Percentiles rank a stretch among this genome's conserved stretches.
phyloP scores from a whole-genome alignment of 1,140 invertebrate genomes.

The Macrobrachium nipponense region DNA sequence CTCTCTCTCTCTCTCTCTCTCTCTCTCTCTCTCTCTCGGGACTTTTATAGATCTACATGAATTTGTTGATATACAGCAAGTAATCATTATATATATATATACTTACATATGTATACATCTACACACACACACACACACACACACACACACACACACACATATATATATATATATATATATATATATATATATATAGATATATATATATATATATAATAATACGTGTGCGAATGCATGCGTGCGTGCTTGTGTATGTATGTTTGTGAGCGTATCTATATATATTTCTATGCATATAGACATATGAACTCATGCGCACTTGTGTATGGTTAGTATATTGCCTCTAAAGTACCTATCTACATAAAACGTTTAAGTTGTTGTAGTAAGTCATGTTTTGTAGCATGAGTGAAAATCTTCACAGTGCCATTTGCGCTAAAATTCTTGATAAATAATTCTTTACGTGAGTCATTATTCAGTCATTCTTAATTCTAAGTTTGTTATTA shows the following conservation, averaged over 20 bases:
- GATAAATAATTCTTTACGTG: too few species aligned
- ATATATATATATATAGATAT: not conserved
- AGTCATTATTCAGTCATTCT: too few species aligned
- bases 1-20: not conserved
- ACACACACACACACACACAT: not conserved
- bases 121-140: not conserved
- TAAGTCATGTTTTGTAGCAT: not conserved
- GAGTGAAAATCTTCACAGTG: too few species aligned
- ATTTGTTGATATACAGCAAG: not conserved
- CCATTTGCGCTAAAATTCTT: too few species aligned
- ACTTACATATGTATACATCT: not conserved
- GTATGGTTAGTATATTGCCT: conserved; percentile 4
- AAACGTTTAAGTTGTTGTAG: not conserved
- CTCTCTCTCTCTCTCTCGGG: not conserved
- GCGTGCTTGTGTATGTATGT: not conserved
- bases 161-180: conserved; percentile 23
- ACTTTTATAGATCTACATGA: not conserved
- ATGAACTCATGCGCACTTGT: conserved; percentile 9
- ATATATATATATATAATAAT: not conserved
- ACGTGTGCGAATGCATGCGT: not conserved
- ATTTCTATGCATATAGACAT: not conserved
- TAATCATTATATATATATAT: too few species aligned
- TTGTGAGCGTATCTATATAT: conserved; percentile 19
- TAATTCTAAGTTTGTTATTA: too few species aligned
- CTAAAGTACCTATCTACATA: not conserved